Conservation (phyloP, 2,113 vertebrate species). For the Paracanthobrama guichenoti region DNA sequence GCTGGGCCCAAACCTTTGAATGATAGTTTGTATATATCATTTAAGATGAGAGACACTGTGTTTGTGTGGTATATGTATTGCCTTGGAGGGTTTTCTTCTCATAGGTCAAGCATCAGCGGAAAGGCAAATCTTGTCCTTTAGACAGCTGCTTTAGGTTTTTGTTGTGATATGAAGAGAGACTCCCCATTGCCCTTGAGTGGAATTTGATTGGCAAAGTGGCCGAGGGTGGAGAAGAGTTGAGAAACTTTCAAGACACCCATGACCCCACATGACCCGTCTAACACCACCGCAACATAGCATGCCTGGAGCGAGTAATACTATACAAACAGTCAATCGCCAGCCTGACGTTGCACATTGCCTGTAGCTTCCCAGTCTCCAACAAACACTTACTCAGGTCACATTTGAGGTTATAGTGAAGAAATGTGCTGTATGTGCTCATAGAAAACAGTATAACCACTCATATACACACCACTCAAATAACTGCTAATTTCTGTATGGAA, state of each 20-base stretch:
- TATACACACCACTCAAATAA: not conserved
- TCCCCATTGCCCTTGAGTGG: slow-evolving; percentile 66
- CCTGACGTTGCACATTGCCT: slow-evolving; percentile 68
- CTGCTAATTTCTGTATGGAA: not conserved
- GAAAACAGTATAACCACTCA: not conserved
- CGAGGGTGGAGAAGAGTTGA: slow-evolving; percentile 51
- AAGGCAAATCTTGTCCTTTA: slow-evolving; percentile 52
- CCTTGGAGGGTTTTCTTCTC: slow-evolving; percentile 33
- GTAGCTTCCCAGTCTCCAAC: slow-evolving; percentile 50
- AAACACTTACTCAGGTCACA: not conserved
- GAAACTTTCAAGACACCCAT: slow-evolving; percentile 67
- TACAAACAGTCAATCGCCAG: slow-evolving; percentile 71
- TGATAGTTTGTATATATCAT: not conserved
- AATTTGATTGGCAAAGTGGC: slow-evolving; percentile 62
- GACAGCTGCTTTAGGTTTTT: slow-evolving; percentile 62
- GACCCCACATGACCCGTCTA: slow-evolving; percentile 69
- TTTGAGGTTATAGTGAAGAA: slow-evolving; percentile 4
- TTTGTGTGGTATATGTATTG: slow-evolving; percentile 29
- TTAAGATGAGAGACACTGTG: not conserved
- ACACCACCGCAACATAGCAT: slow-evolving; percentile 68
- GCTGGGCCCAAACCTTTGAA: not conserved
- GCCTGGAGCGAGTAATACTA: slow-evolving; percentile 75
- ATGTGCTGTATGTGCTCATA: not conserved
- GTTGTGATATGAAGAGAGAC: slow-evolving; percentile 62
- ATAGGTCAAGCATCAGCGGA: slow-evolving; percentile 67